Evolutionary conservation across 2,888 invertebrate species (phyloP).

Genomic region (Morinoia aosen): DNA sequence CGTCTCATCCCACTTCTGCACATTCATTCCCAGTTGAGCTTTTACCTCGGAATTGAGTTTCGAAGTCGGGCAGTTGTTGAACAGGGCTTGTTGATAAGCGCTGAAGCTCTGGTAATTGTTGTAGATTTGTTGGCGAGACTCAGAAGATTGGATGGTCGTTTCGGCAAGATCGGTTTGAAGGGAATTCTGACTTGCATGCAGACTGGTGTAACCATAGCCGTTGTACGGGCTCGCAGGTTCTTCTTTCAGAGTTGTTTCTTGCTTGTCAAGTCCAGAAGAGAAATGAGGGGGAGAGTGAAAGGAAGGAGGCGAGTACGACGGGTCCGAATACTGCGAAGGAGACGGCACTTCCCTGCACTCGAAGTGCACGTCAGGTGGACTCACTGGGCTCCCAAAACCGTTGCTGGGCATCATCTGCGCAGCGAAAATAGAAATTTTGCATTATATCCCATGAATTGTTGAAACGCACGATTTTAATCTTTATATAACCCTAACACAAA

Average conservation of each 20-base stretch:
- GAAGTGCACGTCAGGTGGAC: conserved; percentile 18
- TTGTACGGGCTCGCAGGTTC: conserved; percentile 61
- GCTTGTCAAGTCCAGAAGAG: conserved; percentile 61
- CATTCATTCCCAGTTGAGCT: not conserved
- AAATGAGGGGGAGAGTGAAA: conserved; percentile 65
- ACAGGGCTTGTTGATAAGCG: not conserved
- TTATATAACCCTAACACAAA: too few relatives aligned
- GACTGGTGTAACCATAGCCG: not conserved
- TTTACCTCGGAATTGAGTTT: not conserved
- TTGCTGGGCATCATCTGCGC: not conserved
- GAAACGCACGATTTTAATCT: not conserved
- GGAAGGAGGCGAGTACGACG: conserved; percentile 63
- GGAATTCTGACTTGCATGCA: not conserved
- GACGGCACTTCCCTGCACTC: conserved; percentile 63
- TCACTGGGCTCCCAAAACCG: conserved; percentile 27
- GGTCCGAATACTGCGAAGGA: conserved; percentile 66
- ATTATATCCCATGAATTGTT: not conserved
- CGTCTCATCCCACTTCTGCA: not conserved
- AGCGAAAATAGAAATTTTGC: not conserved
- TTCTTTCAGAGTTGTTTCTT: conserved; percentile 58
- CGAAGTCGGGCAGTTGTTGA: not conserved
- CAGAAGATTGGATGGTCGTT: not conserved
- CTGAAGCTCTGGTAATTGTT: not conserved
- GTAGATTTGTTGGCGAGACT: not conserved
- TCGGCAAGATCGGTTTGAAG: not conserved